These are phyloP conservation scores for Ardeotis arabs DNA, from an alignment of 2,113 vertebrate genomes.

Conservation along the genomic window DNA sequence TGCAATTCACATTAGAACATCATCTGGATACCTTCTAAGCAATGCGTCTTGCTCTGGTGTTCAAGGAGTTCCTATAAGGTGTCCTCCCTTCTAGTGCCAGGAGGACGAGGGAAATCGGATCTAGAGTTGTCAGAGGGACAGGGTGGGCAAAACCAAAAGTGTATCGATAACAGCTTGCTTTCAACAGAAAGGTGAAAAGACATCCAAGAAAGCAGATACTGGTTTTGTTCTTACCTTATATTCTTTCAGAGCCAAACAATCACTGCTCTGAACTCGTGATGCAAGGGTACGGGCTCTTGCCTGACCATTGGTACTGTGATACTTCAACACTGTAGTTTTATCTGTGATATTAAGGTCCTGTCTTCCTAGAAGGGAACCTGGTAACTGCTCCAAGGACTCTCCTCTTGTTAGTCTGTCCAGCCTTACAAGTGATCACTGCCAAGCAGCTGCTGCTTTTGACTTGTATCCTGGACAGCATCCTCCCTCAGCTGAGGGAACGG, in stretches of 20 bases:
- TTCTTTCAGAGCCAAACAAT: not conserved
- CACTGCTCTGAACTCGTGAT: not conserved
- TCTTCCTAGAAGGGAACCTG: not conserved
- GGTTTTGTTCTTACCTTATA: not conserved
- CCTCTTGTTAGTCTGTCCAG: not conserved
- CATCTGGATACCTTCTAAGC: not conserved
- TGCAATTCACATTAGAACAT: not conserved
- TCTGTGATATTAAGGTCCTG: not conserved
- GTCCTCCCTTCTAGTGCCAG: not conserved
- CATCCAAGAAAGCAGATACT: not conserved
- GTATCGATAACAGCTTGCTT: not conserved
- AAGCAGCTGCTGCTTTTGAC: not conserved
- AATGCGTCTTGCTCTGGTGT: not conserved
- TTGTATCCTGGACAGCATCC: not conserved
- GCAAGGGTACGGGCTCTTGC: not conserved
- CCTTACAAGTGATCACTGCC: not conserved
- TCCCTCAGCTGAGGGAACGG: accelerated
- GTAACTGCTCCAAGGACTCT: not conserved
- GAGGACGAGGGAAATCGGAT: not conserved
- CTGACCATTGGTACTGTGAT: not conserved
- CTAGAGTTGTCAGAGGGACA: not conserved
- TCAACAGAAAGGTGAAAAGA: not conserved
- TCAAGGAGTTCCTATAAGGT: not conserved
- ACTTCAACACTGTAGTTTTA: not conserved
- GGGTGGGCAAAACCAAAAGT: not conserved